phyloP scores from a whole-genome alignment of 35 echinoderm and acorn worm genomes.

The Anneissia japonica region DNA sequence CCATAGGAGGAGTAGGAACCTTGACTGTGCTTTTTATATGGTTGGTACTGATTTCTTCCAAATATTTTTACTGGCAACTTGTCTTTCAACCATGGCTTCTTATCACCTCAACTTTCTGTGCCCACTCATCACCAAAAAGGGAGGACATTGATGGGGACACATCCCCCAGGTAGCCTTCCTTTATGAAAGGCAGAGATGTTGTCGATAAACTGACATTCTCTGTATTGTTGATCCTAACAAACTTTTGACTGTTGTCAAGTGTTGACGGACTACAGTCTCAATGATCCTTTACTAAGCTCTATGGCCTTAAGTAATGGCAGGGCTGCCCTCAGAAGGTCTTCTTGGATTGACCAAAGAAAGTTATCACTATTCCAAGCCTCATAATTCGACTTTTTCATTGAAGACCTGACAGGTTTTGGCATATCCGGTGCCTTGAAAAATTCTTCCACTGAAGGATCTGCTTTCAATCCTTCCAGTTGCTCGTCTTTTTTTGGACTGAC shows the following conservation, averaged over 20 bases:
- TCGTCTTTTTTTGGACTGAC: conserved; percentile 7
- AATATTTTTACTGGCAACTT: no score
- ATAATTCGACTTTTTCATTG: no score
- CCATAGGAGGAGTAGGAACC: no score
- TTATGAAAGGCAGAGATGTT: neutral
- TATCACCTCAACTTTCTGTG: conserved; percentile 16
- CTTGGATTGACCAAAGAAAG: conserved; percentile 5
- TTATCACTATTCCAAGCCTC: no score
- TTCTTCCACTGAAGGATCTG: neutral
- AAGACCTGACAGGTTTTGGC: no score
- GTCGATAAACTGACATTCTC: conserved; percentile 4
- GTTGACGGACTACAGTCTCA: no score
- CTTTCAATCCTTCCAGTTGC: neutral
- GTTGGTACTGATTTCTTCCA: no score
- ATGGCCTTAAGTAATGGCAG: no score
- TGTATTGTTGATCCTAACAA: neutral
- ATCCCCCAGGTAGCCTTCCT: conserved; percentile 18
- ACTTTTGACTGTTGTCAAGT: neutral
- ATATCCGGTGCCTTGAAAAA: conserved; percentile 40
- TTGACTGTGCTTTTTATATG: no score
- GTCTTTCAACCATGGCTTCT: neutral
- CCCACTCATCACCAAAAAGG: conserved; percentile 7
- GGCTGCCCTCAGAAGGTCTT: neutral
- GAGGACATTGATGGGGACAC: neutral
- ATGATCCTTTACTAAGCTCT: no score